phyloP scores from a whole-genome alignment of 2,113 vertebrate genomes.

The Pimephales promelas region DNA sequence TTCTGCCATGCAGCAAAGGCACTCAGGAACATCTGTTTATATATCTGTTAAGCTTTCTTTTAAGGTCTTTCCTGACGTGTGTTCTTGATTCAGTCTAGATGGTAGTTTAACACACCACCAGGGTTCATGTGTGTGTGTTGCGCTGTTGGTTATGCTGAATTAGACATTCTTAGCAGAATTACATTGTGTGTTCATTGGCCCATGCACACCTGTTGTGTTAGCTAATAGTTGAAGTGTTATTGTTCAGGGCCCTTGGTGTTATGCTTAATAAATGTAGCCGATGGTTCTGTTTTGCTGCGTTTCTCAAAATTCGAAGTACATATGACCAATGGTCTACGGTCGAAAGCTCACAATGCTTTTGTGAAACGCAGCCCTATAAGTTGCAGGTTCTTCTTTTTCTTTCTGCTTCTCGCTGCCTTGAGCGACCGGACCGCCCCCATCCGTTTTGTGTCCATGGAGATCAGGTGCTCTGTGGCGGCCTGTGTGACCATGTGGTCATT shows the following conservation, averaged over 20 bases:
- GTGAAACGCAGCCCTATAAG: background rate
- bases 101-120: background rate
- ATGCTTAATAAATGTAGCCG: too few relatives aligned
- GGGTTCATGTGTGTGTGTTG: background rate
- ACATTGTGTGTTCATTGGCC: background rate
- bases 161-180: background rate
- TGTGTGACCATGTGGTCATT: conserved; percentile 29
- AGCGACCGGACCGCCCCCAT: background rate
- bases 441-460: conserved; percentile 17
- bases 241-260: background rate
- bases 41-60: background rate
- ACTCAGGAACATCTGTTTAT: background rate
- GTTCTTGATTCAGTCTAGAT: background rate
- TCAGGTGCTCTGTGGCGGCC: conserved; percentile 35
- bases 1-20: conserved; percentile 1
- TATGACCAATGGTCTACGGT: too few relatives aligned
- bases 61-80: background rate
- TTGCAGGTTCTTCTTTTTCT: background rate
- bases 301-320: background rate
- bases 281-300: too few relatives aligned
- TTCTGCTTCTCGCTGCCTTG: background rate
- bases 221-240: background rate
- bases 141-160: background rate
- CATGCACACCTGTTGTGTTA: background rate
- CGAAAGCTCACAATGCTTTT: too few relatives aligned